Evolutionary conservation across 2,113 vertebrate genomes (phyloP), one percentile per base, ranked within the genome.

Genomic region (Melanocharis versteri): DNA sequence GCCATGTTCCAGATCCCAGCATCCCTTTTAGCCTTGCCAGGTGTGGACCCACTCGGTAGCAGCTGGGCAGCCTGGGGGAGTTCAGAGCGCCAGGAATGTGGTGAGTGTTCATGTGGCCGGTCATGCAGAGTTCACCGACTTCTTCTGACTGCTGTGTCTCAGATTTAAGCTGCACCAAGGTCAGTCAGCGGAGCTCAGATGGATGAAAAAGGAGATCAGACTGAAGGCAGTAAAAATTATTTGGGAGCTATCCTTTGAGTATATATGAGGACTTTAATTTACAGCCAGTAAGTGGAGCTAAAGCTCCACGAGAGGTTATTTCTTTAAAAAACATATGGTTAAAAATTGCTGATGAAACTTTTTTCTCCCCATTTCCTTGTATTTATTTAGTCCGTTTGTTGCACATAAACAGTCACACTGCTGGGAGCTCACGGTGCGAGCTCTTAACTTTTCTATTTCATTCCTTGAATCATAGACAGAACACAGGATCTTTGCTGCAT

Each of bases 201-300:
- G 61, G 35, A 30, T 0, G 1, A 62, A 33, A 57, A 86, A 35
- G 26, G 53, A 42, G 48, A 53, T n/a, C 56, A 64, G n/a, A 58
- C 8, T 39, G 70, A 73, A 82, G 54, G 30, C 65, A 76, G 62
- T 28, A 61, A 83, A 65, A 87, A 26, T 40, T 47, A n/a, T 69
- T 27, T 24, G 54, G 48, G 30, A 83, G 60, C 45, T 82, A 40
- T 79, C 45, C 51, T 86, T 61, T 62, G 39, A 77, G 35, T 31
- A 6, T 56, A 81, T 73, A 26, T 23, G 23, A 76, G 22, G 50
- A 94, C 58, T 95, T 97, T 81, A 94, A 96, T 97, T 97, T 96
- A 92, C 64, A 96, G 77, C 97, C 98, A 97, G 98, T 95, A 97
- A 97, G 98, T 97, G 98, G 98, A 97, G 98, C 98, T 97, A 97